These are phyloP conservation scores for Coluber constrictor DNA, from an alignment of 2,797 vertebrate genomes.

Conservation along the genomic window DNA sequence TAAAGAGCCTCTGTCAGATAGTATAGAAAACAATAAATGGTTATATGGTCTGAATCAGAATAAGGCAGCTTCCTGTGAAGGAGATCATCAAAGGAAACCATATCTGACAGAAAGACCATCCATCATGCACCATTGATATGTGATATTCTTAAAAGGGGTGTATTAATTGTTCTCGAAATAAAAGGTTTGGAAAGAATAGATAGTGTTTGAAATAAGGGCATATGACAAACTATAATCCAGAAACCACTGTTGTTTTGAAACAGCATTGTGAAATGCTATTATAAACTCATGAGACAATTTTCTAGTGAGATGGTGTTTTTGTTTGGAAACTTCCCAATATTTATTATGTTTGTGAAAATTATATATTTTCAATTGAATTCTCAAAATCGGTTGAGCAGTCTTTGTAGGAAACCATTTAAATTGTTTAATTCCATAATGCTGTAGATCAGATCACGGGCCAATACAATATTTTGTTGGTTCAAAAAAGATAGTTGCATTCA, in stretches of 20 bases:
- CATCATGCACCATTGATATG: neutral
- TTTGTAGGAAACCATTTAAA: neutral
- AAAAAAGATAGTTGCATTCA: slow-evolving; percentile 45
- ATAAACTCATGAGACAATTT: neutral
- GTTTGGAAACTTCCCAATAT: neutral
- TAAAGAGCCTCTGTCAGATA: neutral
- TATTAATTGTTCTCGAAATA: neutral
- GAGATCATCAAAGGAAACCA: neutral
- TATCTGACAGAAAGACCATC: neutral
- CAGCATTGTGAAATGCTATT: neutral
- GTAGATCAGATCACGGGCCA: slow-evolving; percentile 10
- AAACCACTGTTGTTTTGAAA: slow-evolving; percentile 22
- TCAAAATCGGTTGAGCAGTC: neutral
- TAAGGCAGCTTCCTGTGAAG: neutral
- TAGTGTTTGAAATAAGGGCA: neutral
- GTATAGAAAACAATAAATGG: neutral
- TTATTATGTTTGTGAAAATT: neutral
- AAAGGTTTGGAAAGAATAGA: neutral
- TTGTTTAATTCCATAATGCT: slow-evolving; percentile 17
- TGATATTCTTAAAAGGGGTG: neutral
- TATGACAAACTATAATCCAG: neutral
- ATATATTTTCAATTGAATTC: neutral
- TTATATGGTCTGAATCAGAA: neutral
- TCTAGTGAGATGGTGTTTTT: slow-evolving; percentile 7
- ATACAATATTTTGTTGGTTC: slow-evolving; percentile 22